Conservation (phyloP, 1,140 invertebrate species). For the Bombus superbus region DNA sequence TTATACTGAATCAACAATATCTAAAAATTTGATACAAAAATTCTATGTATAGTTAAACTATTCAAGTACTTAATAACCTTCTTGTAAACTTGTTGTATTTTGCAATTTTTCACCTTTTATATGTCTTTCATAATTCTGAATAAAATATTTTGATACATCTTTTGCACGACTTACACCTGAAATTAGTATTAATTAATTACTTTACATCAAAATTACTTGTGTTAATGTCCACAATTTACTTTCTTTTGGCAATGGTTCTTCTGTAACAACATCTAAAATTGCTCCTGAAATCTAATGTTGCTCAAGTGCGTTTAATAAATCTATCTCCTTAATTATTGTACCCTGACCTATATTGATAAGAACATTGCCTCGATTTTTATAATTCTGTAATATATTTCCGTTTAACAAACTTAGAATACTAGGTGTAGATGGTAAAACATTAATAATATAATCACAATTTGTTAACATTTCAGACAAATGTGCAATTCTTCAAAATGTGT, state of each 20-base stretch:
- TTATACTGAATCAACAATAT: background rate
- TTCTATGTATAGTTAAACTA: background rate
- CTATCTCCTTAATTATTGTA: conserved; percentile 82
- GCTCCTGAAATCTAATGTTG: conserved; percentile 84
- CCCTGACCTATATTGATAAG: conserved; percentile 86
- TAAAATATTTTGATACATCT: conserved; percentile 80
- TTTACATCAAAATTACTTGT: conserved; percentile 68
- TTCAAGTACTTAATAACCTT: conserved; percentile 68
- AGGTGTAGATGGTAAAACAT: conserved; percentile 83
- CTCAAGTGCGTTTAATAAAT: conserved; percentile 83
- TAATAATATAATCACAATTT: conserved; percentile 85
- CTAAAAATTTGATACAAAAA: background rate
- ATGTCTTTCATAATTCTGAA: conserved; percentile 77
- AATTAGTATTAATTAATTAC: conserved; percentile 44
- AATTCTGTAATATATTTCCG: conserved; percentile 79
- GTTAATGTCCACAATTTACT: conserved; percentile 84
- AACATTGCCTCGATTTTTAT: conserved; percentile 76
- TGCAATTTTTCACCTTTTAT: conserved; percentile 61
- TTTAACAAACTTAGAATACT: conserved; percentile 83
- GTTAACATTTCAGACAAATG: conserved; percentile 79
- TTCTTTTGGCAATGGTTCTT: conserved; percentile 83
- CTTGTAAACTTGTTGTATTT: conserved; percentile 65
- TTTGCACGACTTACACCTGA: conserved; percentile 78
- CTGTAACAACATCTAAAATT: conserved; percentile 85
- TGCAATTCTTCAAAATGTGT: conserved; percentile 68